Conservation (phyloP, 2,113 vertebrate species). For the Hypocryptadius cinnamomeus region DNA sequence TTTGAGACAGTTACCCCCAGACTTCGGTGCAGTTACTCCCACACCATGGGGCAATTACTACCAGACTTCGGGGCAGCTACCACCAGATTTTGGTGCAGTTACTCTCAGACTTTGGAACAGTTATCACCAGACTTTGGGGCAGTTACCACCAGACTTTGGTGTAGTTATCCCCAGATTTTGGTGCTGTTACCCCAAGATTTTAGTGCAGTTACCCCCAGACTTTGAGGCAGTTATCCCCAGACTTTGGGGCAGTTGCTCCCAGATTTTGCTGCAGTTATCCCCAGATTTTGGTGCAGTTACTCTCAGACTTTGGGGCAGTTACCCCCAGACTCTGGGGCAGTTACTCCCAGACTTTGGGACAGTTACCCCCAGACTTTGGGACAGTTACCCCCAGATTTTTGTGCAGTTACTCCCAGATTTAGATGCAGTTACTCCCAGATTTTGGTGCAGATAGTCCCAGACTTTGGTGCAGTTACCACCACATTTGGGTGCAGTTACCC, state of each 20-base stretch:
- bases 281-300: not conserved
- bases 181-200: not conserved
- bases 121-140: rapidly evolving
- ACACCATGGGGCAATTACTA: no score
- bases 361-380: no score
- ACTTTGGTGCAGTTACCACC: not conserved
- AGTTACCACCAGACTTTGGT: rapidly evolving
- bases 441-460: not conserved
- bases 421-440: not conserved
- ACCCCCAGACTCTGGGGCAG: not conserved
- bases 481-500: rapidly evolving
- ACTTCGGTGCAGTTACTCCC: not conserved
- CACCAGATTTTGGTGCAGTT: not conserved
- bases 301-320: not conserved
- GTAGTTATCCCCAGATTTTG: not conserved
- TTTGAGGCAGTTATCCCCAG: not conserved
- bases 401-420: rapidly evolving
- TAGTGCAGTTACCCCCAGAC: rapidly evolving
- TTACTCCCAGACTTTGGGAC: not conserved
- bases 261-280: no score
- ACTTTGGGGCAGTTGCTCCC: no score
- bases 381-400: no score
- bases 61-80: rapidly evolving
- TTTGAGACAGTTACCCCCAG: not conserved
- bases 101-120: rapidly evolving